Conservation (phyloP, 2,797 vertebrate genomes). For the Apogon hyalosoma region DNA sequence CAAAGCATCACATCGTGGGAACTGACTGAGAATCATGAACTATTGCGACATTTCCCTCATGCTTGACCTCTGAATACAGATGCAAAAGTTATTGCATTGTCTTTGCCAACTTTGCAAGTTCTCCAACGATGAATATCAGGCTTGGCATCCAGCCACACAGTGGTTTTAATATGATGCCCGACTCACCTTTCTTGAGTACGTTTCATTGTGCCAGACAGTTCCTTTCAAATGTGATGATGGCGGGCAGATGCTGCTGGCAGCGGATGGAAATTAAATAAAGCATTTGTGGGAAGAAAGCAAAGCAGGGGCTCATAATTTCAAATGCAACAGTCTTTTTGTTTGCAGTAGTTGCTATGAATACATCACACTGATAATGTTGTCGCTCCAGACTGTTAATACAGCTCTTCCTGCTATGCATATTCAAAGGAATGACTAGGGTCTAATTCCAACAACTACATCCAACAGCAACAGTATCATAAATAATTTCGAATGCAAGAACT, state of each 20-base stretch:
- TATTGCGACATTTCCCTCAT: background rate
- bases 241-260: conserved; percentile 27
- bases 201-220: conserved; percentile 22
- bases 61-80: conserved; percentile 9
- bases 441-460: background rate
- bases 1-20: background rate
- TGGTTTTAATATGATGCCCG: conserved; percentile 19
- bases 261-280: conserved; percentile 32
- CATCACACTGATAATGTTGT: conserved; percentile 23
- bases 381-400: background rate
- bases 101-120: conserved; percentile 28
- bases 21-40: background rate
- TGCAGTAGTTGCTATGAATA: conserved; percentile 16
- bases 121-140: conserved; percentile 16
- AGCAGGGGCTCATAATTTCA: conserved; percentile 18
- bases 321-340: conserved; percentile 23
- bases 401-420: background rate
- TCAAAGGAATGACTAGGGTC: conserved; percentile 7
- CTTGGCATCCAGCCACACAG: conserved; percentile 8
- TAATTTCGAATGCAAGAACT: conserved; percentile 6
- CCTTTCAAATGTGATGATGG: conserved; percentile 34
- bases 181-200: conserved; percentile 3
- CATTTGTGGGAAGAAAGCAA: conserved; percentile 5
- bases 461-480: background rate
- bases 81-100: conserved; percentile 26